Evolutionary conservation across 2,113 vertebrate genomes (phyloP).

Genomic region (Pampusana beccarii): DNA sequence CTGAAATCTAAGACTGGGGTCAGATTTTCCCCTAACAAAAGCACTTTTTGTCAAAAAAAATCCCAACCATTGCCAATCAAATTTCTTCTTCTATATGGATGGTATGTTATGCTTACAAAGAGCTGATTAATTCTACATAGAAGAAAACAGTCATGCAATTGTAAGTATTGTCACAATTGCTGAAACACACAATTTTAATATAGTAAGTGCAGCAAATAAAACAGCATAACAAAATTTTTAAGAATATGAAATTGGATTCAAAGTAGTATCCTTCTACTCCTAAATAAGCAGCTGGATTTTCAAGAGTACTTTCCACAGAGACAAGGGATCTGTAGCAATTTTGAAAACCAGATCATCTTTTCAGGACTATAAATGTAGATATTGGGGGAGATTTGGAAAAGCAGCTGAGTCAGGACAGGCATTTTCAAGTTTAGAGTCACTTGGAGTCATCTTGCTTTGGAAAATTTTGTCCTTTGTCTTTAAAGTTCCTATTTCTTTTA

Average conservation of each 20-base stretch:
- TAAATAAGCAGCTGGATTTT: not conserved
- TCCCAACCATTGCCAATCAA: not conserved
- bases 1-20: not conserved
- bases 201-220: not conserved
- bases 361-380: not conserved
- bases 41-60: not conserved
- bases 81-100: not conserved
- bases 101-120: not conserved
- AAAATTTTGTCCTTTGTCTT: not conserved
- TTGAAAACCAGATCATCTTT: not conserved
- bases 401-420: not conserved
- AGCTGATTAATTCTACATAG: not conserved
- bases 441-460: not conserved
- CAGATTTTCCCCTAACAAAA: not conserved
- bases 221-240: not conserved
- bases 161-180: not conserved
- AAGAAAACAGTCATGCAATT: not conserved
- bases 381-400: not conserved
- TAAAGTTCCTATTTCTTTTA: not conserved
- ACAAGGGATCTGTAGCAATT: not conserved
- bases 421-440: not conserved
- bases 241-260: not conserved
- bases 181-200: not conserved
- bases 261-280: not conserved
- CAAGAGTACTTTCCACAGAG: not conserved